Conservation (phyloP, 1,140 invertebrate genomes). For the Solenopsis invicta region DNA sequence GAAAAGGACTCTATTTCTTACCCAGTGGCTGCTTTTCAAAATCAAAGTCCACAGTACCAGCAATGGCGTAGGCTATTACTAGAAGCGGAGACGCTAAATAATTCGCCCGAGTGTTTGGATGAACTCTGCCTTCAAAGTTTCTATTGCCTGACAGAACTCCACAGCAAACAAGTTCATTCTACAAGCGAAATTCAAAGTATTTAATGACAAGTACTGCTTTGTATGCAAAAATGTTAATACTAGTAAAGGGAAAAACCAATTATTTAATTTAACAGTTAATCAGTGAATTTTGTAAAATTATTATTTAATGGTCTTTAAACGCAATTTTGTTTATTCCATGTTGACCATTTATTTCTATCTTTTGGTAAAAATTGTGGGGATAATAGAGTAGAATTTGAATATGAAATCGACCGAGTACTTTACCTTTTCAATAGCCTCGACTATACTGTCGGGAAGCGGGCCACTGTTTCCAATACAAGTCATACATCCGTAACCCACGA, state of each 20-base stretch:
- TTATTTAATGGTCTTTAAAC: conserved; percentile 12
- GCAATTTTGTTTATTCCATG: background rate
- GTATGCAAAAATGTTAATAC: conserved; percentile 40
- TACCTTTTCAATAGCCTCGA: conserved; percentile 97
- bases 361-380: background rate
- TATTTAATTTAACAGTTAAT: background rate
- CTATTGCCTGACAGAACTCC: conserved; percentile 98
- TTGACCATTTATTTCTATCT: background rate
- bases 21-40: conserved; percentile 96
- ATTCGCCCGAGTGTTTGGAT: conserved; percentile 98
- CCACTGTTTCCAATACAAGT: conserved; percentile 99
- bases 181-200: conserved; percentile 61
- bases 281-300: background rate
- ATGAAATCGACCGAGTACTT: background rate
- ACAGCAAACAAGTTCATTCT: conserved; percentile 97
- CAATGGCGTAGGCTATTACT: conserved; percentile 98
- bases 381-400: background rate
- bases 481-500: conserved; percentile 99
- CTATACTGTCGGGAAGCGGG: conserved; percentile 96
- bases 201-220: background rate
- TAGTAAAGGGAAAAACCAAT: conserved; percentile 1
- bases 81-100: conserved; percentile 98
- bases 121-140: conserved; percentile 99
- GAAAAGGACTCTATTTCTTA: conserved; percentile 78
- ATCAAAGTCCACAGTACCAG: conserved; percentile 97